Evolutionary conservation across 2,888 invertebrate genomes (phyloP).

Genomic region (Unio pictorum): DNA sequence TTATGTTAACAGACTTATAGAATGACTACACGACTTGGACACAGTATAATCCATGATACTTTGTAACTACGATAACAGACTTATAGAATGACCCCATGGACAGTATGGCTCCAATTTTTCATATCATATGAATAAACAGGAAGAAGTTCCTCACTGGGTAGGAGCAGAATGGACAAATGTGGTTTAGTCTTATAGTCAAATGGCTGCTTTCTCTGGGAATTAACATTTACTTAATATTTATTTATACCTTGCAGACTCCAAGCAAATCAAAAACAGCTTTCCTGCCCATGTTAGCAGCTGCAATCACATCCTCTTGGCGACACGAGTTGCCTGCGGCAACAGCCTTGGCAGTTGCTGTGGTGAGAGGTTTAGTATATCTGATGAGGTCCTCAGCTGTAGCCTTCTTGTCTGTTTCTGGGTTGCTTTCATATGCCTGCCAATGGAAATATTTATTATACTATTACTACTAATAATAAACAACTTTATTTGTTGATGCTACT

Average conservation of each 20-base stretch:
- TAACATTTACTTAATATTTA: no score
- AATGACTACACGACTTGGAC: no score
- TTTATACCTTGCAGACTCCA: conserved; percentile 83
- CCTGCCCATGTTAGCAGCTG: conserved; percentile 94
- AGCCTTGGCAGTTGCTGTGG: conserved; percentile 92
- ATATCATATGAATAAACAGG: neutral
- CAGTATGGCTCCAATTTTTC: no score
- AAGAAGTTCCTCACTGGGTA: neutral
- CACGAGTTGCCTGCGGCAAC: conserved; percentile 94
- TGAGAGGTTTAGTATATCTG: conserved; percentile 93
- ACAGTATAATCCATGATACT: no score
- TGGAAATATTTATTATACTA: conserved; percentile 1
- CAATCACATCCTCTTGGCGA: conserved; percentile 94
- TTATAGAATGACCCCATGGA: no score
- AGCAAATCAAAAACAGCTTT: conserved; percentile 96
- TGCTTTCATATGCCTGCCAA: conserved; percentile 77
- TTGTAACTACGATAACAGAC: no score
- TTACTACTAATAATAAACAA: neutral
- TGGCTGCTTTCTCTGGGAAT: neutral
- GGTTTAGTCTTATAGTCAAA: neutral
- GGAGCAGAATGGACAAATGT: neutral
- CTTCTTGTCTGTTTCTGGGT: conserved; percentile 65
- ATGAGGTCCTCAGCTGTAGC: conserved; percentile 94
- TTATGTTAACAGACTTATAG: no score
- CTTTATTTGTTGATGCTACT: neutral